Evolutionary conservation across 2,113 vertebrate species (phyloP).

Genomic region (Columba janthina): DNA sequence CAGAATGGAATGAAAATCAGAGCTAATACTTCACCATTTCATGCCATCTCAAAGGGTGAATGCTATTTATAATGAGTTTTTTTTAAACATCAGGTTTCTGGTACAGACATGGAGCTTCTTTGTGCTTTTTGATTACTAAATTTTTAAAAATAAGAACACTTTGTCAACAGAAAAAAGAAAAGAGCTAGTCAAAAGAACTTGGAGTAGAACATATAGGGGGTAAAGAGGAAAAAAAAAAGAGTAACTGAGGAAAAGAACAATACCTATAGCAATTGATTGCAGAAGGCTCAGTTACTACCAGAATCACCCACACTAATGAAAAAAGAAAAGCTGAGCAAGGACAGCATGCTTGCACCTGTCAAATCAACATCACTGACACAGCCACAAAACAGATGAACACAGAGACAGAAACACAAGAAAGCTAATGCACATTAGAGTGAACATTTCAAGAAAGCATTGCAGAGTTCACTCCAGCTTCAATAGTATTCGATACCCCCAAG

Average conservation of each 20-base stretch:
- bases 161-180: background rate
- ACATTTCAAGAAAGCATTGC: background rate
- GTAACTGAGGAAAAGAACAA: background rate
- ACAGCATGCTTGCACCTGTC: background rate
- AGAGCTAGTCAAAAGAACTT: background rate
- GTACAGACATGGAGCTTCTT: background rate
- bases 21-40: background rate
- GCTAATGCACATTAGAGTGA: background rate
- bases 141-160: background rate
- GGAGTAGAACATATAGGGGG: background rate
- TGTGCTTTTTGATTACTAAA: background rate
- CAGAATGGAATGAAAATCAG: background rate
- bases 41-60: background rate
- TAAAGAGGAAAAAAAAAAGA: background rate
- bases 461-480: background rate
- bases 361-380: background rate
- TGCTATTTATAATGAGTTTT: background rate
- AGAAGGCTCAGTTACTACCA: background rate
- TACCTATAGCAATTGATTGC: background rate
- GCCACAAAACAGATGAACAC: background rate
- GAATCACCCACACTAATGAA: background rate
- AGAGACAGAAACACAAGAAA: background rate
- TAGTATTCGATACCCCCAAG: background rate
- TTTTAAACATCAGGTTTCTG: background rate
- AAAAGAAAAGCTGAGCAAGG: background rate